Base-by-base conservation (phyloP, 2,888 invertebrate genomes). In the Drosophila multiciliata region DNA sequence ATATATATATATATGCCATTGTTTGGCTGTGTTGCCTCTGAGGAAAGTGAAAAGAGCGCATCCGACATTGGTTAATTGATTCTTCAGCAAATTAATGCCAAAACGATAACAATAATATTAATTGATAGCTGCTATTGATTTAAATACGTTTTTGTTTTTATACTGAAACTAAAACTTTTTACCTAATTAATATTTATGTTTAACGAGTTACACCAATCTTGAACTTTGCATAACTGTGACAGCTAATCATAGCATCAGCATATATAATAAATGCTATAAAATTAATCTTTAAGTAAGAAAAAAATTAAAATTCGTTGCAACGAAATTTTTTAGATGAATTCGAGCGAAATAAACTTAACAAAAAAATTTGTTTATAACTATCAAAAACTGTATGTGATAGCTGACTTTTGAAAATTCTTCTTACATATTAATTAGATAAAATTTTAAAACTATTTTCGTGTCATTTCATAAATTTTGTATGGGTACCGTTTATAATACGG, bases 331-430 rank as follows among this genome's bases (percentile, higher is more conserved):
- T 7, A 1, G 8, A 20, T 4, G 15, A 45, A 23, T 23, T 23
- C 6, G 3, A 15, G 12, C 20, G 15, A 23, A 23, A 8, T 15
- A 42, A 42, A 42, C 20, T 6, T 2, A 20, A 6, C 1, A 20
- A 20, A 42, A 42, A 20, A n/a, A n/a, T n/a, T n/a, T n/a, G n/a
- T n/a, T n/a, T n/a, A n/a, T n/a, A n/a, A n/a, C n/a, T n/a, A n/a
- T n/a, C 1, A 20, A 20, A 42, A 42, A 20, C n/a, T 3, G 4
- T 1, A n/a, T 4, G 0, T 0, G 20, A 12, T 26, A 15, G 15
- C 17, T 26, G 48, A 15, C 15, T 8, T 17, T n/a, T 17, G n/a
- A 0, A 1, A 40, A n/a, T 15, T 0, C 15, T 26, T 20, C 9
- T 48, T 1, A 29, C 6, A 15, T 48, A 26, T 26, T 9, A 8